Percentiles rank a stretch among this genome's conserved stretches.
These are phyloP conservation scores for Eupithecia abbreviata DNA, from an alignment of 2,888 invertebrate genomes.

Conservation along the genomic window DNA sequence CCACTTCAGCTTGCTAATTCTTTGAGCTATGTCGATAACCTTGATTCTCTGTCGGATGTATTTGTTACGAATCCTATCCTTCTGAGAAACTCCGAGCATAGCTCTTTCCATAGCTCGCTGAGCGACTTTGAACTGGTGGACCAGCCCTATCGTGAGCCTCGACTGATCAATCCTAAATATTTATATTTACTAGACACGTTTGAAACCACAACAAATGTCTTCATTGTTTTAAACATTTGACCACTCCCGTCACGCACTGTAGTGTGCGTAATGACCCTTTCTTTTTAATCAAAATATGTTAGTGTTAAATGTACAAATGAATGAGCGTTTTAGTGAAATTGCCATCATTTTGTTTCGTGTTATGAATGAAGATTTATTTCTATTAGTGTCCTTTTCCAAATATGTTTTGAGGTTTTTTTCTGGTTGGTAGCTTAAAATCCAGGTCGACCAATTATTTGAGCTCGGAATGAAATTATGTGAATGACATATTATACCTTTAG, in stretches of 20 bases:
- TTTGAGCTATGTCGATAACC: too few relatives aligned
- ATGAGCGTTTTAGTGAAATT: slow-evolving; percentile 8
- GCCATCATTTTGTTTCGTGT: background rate
- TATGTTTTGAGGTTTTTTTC: background rate
- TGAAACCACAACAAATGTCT: slow-evolving; percentile 20
- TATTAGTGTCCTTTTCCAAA: background rate
- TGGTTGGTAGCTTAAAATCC: background rate
- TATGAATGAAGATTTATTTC: background rate
- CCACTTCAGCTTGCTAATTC: too few relatives aligned
- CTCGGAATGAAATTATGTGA: background rate
- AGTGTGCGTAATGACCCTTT: slow-evolving; percentile 29
- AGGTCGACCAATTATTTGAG: background rate
- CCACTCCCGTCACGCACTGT: slow-evolving; percentile 27
- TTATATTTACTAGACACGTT: background rate
- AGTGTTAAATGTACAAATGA: slow-evolving; percentile 19
- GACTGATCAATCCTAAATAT: background rate
- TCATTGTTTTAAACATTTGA: slow-evolving; percentile 13
- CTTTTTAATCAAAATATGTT: slow-evolving; percentile 30
- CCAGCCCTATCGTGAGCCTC: background rate
- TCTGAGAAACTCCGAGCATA: too few relatives aligned
- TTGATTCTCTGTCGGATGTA: too few relatives aligned
- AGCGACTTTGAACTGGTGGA: too few relatives aligned
- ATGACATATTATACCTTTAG: background rate
- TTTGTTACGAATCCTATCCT: too few relatives aligned
- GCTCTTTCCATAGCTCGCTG: too few relatives aligned